phyloP scores from a whole-genome alignment of 2,888 invertebrate genomes.

The Coecobrya sp. region DNA sequence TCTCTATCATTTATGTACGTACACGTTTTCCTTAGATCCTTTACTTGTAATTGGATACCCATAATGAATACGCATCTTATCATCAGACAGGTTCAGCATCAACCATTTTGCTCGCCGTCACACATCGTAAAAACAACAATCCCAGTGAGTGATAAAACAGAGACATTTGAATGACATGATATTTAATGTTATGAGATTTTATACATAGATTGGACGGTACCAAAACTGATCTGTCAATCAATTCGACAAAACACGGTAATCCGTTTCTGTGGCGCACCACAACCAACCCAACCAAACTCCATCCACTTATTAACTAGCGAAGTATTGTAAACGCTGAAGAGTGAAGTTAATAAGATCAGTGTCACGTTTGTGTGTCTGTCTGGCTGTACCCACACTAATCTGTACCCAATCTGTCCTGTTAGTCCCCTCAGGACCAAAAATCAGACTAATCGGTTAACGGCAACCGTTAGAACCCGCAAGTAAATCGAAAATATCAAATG shows the following conservation, averaged over 20 bases:
- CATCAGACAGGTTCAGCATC: neutral
- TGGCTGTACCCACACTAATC: no score
- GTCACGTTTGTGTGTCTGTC: no score
- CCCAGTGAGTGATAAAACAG: neutral
- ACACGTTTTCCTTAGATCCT: conserved; percentile 27
- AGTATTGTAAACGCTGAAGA: no score
- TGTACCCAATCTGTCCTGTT: no score
- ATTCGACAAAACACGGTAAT: neutral
- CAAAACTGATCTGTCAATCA: neutral
- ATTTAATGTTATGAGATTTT: conserved; percentile 63
- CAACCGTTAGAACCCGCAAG: no score
- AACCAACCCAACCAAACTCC: conserved; percentile 11
- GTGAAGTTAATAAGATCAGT: no score
- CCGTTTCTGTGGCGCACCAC: neutral
- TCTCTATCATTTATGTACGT: neutral
- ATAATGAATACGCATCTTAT: neutral
- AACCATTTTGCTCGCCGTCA: neutral
- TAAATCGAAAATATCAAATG: no score
- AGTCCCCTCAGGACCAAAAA: no score
- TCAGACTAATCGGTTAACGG: no score
- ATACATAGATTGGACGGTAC: no score
- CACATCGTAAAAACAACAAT: neutral
- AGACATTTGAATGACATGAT: conserved; percentile 25
- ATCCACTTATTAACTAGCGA: conserved; percentile 79
- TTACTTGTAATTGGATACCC: conserved; percentile 68